Conservation (phyloP, 2,888 invertebrate species). For the Heliothis peltigera region DNA sequence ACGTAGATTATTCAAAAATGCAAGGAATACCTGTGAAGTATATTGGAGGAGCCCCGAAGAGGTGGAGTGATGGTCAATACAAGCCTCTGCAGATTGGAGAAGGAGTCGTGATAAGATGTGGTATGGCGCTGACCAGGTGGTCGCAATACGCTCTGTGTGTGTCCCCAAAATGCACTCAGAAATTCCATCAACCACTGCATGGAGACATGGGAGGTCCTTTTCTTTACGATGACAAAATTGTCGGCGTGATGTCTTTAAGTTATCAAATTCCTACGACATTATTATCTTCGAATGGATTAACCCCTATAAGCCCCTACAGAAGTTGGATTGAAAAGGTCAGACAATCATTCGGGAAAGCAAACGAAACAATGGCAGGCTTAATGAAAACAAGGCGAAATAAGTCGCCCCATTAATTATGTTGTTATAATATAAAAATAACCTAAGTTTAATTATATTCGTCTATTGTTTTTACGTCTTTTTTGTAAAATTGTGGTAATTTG, state of each 20-base stretch:
- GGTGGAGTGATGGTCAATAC: not conserved
- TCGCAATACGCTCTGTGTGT: conserved; percentile 35
- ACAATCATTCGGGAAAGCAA: not conserved
- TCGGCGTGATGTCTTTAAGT: conserved; percentile 33
- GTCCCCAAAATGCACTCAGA: conserved; percentile 23
- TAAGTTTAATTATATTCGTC: no score
- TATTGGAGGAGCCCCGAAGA: conserved; percentile 17
- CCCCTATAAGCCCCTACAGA: conserved; percentile 38
- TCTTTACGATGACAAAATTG: conserved; percentile 36
- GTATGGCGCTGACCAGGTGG: conserved; percentile 35
- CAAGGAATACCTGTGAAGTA: conserved; percentile 39
- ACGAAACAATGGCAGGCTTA: not conserved
- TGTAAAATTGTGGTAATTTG: no score
- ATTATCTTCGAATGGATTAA: conserved; percentile 37
- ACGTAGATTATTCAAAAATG: conserved; percentile 37
- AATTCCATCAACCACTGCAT: conserved; percentile 37
- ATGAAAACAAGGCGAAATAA: conserved; percentile 8
- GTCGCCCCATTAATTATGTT: no score
- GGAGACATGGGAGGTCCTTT: conserved; percentile 45
- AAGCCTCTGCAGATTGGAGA: conserved; percentile 40
- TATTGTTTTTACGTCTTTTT: no score
- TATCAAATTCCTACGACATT: conserved; percentile 19
- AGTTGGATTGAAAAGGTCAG: conserved; percentile 23
- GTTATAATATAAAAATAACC: no score
- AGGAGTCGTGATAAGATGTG: conserved; percentile 32